These are phyloP conservation scores for Diadumene lineata DNA, from an alignment of 92 coral and sea anemone genomes.

Conservation along the genomic window DNA sequence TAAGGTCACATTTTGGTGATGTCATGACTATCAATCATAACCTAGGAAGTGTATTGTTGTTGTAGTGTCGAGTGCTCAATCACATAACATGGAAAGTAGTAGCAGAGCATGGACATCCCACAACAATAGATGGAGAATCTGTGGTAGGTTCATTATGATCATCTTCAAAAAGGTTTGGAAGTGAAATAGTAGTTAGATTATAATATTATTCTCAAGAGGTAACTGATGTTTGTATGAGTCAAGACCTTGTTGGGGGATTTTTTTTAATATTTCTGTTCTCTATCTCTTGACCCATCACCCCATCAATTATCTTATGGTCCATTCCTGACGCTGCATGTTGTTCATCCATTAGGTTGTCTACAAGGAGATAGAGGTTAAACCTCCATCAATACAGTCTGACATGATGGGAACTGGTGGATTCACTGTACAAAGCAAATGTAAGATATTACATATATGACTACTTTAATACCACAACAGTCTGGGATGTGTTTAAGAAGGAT, in stretches of 20 bases:
- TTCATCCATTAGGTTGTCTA: slow-evolving; percentile 66
- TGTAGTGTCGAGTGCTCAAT: slow-evolving; percentile 93
- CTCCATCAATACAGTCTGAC: slow-evolving; percentile 84
- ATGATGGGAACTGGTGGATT: slow-evolving; percentile 83
- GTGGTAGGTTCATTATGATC: slow-evolving; percentile 83
- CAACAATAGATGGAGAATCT: slow-evolving; percentile 63
- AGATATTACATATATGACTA: too few species aligned
- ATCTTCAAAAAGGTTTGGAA: too few species aligned
- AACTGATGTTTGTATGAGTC: too few species aligned
- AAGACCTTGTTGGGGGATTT: too few species aligned
- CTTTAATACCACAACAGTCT: too few species aligned
- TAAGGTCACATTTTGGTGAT: too few species aligned
- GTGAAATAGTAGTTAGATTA: too few species aligned
- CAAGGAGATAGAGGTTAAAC: slow-evolving; percentile 88
- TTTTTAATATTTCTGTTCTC: too few species aligned
- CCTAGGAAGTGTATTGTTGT: too few species aligned
- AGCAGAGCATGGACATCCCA: slow-evolving; percentile 84
- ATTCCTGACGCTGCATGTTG: background rate
- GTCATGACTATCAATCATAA: too few species aligned
- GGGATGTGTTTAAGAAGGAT: too few species aligned
- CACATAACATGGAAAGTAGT: slow-evolving; percentile 96
- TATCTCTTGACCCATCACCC: background rate
- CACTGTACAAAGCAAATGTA: slow-evolving; percentile 94
- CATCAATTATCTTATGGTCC: background rate
- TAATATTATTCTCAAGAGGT: too few species aligned